A percentile compares a stretch with the other conserved stretches of the same genome.
Conservation (phyloP, 2,113 vertebrate genomes). For the Channa argus region DNA sequence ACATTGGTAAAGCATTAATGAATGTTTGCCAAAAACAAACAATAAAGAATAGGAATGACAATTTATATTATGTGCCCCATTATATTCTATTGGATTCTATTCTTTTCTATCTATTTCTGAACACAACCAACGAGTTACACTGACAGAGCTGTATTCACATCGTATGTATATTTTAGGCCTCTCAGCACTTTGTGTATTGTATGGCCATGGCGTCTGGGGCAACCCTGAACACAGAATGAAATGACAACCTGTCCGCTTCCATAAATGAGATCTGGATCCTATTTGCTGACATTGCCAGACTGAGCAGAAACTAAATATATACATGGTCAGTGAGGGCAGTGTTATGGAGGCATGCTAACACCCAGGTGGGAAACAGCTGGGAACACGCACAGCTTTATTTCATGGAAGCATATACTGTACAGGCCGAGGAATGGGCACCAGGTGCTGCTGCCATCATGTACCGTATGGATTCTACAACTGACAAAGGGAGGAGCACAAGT, state of each 20-base stretch:
- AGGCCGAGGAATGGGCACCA: constrained; percentile 24
- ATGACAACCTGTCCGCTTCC: constrained; percentile 61
- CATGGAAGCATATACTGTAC: constrained; percentile 12
- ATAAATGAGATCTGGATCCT: constrained; percentile 57
- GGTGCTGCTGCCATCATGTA: constrained; percentile 40
- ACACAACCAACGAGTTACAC: neutral
- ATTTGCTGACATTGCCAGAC: constrained; percentile 71
- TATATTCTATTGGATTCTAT: neutral
- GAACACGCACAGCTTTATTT: constrained; percentile 25
- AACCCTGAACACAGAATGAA: constrained; percentile 51
- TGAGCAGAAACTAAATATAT: constrained; percentile 70
- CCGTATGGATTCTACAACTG: neutral
- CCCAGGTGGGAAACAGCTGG: constrained; percentile 66
- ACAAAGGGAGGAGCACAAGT: neutral
- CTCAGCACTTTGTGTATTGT: constrained; percentile 43
- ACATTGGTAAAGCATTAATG: too few relatives aligned
- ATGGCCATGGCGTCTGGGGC: constrained; percentile 12
- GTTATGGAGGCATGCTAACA: constrained; percentile 40
- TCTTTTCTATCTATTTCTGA: neutral
- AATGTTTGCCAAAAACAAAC: too few relatives aligned
- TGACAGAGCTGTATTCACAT: constrained; percentile 13
- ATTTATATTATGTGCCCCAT: too few relatives aligned
- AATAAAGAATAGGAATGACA: too few relatives aligned
- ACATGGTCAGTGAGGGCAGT: constrained; percentile 58
- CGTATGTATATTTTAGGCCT: constrained; percentile 1